Percentiles rank a stretch among this genome's conserved stretches.
phyloP scores from a whole-genome alignment of 2,113 vertebrate genomes.

The Apodemus sylvaticus region DNA sequence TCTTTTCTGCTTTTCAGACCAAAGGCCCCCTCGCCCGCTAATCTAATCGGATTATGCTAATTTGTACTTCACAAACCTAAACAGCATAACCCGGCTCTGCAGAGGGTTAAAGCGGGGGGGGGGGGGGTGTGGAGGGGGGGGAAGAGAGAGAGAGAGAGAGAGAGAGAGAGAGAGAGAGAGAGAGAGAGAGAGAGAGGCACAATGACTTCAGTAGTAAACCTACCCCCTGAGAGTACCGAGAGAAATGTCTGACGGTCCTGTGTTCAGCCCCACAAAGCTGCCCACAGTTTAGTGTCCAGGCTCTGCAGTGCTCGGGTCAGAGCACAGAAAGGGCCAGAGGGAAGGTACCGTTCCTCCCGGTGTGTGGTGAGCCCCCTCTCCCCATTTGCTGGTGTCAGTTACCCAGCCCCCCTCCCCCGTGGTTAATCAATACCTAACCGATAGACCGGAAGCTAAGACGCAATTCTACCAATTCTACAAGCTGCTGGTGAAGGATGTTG shows the following conservation, averaged over 20 bases:
- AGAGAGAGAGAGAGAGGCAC: slow-evolving; percentile 50
- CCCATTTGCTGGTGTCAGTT: slow-evolving; percentile 54
- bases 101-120: slow-evolving; percentile 75
- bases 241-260: slow-evolving; percentile 60
- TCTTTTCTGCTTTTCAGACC: slow-evolving; percentile 87
- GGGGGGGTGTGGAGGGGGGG: too few species aligned
- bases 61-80: slow-evolving; percentile 97
- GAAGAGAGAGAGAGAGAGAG: too few species aligned
- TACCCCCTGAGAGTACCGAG: slow-evolving; percentile 18
- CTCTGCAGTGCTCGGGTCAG: slow-evolving; percentile 56
- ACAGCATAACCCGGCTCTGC: slow-evolving; percentile 87
- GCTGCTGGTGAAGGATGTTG: background rate
- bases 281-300: slow-evolving; percentile 82
- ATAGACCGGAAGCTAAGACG: background rate
- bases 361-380: slow-evolving; percentile 36
- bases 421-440: background rate
- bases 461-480: background rate
- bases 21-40: slow-evolving; percentile 90
- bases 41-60: slow-evolving; percentile 99
- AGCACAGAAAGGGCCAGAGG: slow-evolving; percentile 57
- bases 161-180: too few species aligned
- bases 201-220: slow-evolving; percentile 82
- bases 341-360: slow-evolving; percentile 63
- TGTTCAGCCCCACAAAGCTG: slow-evolving; percentile 83
- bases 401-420: background rate